These are phyloP conservation scores for Drosophila aldrichi DNA, from an alignment of 2,888 invertebrate genomes.

Conservation along the genomic window DNA sequence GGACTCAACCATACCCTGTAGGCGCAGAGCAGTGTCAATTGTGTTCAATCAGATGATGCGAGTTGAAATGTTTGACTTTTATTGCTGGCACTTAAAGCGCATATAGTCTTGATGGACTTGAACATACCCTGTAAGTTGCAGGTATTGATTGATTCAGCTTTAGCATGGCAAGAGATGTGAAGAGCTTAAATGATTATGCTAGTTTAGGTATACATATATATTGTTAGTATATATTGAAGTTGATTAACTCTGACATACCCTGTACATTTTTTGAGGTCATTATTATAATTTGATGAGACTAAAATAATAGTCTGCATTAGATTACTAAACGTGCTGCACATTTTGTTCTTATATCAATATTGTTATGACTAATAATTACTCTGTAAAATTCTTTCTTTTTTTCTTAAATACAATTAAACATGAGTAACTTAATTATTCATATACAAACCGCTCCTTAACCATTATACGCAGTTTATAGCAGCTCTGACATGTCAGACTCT, in stretches of 20 bases:
- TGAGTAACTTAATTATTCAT: too few species aligned
- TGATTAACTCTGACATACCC: not conserved
- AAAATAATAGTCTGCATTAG: not conserved
- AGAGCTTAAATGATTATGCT: not conserved
- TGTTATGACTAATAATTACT: too few species aligned
- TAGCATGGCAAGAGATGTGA: not conserved
- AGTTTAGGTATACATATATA: too few species aligned
- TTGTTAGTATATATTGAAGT: not conserved
- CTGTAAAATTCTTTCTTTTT: too few species aligned
- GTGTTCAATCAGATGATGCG: not conserved
- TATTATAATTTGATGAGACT: not conserved
- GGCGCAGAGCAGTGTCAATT: not conserved
- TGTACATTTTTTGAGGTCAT: not conserved
- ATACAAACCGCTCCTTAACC: not conserved
- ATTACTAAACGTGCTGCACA: not conserved
- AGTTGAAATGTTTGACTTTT: not conserved
- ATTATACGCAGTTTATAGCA: not conserved
- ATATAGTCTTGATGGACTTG: not conserved
- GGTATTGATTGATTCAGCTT: not conserved
- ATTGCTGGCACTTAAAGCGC: not conserved
- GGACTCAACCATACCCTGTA: constrained; percentile 14
- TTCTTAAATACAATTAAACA: too few species aligned
- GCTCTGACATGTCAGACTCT: too few species aligned
- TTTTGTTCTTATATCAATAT: not conserved
- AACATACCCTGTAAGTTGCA: constrained; percentile 12